Conservation (phyloP, 2,113 vertebrate species). For the Myrmecophaga tridactyla region DNA sequence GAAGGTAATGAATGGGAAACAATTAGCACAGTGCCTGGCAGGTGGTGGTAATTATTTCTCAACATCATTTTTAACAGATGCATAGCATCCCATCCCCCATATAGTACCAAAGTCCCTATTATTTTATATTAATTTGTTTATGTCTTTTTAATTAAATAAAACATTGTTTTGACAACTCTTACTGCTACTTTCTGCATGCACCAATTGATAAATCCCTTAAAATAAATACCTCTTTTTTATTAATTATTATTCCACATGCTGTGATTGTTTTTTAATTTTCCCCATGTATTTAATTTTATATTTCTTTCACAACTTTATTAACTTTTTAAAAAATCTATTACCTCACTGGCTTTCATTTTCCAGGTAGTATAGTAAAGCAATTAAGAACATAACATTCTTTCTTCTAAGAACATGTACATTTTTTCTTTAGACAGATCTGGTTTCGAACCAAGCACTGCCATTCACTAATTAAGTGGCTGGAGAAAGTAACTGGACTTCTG, state of each 20-base stretch:
- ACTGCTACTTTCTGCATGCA: background rate
- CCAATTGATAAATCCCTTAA: background rate
- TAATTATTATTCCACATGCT: background rate
- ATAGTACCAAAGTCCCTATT: background rate
- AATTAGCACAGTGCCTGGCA: background rate
- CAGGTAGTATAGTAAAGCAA: background rate
- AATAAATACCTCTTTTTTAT: background rate
- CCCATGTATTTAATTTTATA: background rate
- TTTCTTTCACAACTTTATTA: background rate
- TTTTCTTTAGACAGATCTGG: background rate
- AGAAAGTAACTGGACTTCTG: background rate
- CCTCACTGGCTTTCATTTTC: background rate
- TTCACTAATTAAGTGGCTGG: background rate
- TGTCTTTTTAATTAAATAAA: slow-evolving; percentile 6
- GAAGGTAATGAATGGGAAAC: background rate
- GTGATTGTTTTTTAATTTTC: background rate
- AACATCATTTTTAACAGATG: background rate
- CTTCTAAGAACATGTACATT: no score
- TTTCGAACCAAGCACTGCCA: background rate
- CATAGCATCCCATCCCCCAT: background rate
- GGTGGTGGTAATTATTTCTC: background rate
- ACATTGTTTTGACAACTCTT: background rate
- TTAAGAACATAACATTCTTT: no score
- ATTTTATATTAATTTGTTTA: background rate
- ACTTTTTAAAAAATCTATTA: background rate